Percentiles rank a stretch among this genome's conserved stretches.
phyloP scores from a whole-genome alignment of 1,140 invertebrate genomes.

The Ceratina japonica region DNA sequence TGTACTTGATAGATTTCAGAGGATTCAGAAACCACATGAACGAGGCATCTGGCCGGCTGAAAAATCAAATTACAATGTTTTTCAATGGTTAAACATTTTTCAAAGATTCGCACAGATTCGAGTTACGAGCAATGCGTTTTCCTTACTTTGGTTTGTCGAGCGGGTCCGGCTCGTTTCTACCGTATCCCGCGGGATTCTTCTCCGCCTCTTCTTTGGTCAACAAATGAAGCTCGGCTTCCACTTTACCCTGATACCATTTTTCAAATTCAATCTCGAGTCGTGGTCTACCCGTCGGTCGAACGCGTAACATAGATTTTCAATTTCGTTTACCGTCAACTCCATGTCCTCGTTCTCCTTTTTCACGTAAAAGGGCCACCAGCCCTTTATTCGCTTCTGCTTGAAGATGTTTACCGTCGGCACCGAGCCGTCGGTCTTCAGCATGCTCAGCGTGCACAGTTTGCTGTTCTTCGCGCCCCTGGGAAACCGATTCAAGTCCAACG shows the following conservation, averaged over 20 bases:
- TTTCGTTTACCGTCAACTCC: slow-evolving; percentile 85
- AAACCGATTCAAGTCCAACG: slow-evolving; percentile 89
- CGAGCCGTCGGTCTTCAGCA: slow-evolving; percentile 90
- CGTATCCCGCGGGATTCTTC: slow-evolving; percentile 91
- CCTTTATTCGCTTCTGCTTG: slow-evolving; percentile 93
- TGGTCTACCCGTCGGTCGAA: too few relatives aligned
- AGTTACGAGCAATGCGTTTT: slow-evolving; percentile 23
- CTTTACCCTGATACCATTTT: slow-evolving; percentile 85
- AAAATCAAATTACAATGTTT: slow-evolving; percentile 48
- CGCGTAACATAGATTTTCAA: not conserved
- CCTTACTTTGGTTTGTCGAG: slow-evolving; percentile 93
- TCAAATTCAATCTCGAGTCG: too few relatives aligned
- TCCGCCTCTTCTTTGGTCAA: slow-evolving; percentile 93
- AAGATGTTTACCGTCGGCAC: slow-evolving; percentile 94
- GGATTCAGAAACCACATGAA: slow-evolving; percentile 97
- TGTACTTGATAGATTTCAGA: slow-evolving; percentile 93
- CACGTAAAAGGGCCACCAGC: slow-evolving; percentile 95
- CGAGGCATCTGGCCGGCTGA: slow-evolving; percentile 92
- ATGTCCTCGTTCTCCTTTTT: slow-evolving; percentile 94
- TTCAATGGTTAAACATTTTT: too few relatives aligned
- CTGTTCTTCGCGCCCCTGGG: slow-evolving; percentile 90
- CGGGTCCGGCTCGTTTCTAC: slow-evolving; percentile 92
- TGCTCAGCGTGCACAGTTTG: slow-evolving; percentile 89
- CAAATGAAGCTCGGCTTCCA: slow-evolving; percentile 94
- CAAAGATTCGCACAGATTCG: too few relatives aligned